Base-by-base conservation (phyloP, 1,140 invertebrate species). In the Episyrphus balteatus region DNA sequence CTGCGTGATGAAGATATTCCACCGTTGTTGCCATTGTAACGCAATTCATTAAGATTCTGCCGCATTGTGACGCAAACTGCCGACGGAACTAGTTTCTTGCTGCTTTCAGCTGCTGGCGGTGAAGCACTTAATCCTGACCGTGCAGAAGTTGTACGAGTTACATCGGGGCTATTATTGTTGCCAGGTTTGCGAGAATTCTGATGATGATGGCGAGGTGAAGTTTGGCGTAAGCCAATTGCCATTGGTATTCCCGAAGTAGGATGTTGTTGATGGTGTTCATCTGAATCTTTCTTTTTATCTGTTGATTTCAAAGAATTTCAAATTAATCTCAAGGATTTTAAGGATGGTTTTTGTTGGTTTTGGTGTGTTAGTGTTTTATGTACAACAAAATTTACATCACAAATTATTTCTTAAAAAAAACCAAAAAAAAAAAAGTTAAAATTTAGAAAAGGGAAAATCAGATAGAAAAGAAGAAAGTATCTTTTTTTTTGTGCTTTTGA, bases 41-140 rank as follows among this genome's bases (percentile, higher is more conserved):
- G 62, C 33, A 61, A 14, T 42, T 65, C 62, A 46, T 56, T 56
- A 32, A 65, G 55, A 48, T 57, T 65, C 48, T 65, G 62, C 44
- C 65, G 65, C 52, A 65, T 62, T 13, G 53, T 56, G 31, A 55
- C 56, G 6, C 57, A 55, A 2, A 55, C 49, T 5, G 15, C 15
- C 0, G 55, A 54, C 42, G 62, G 60, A 41, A 65, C 48, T 14
- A 62, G 15, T 37, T 13, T 37, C 36, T 37, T 37, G 36, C 13
- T 12, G 15, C 15, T 9, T 34, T 34, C 32, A 34, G 9, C n/a
- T n/a, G 8, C 57, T 10, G n/a, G n/a, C 10, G 19, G 39, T 14
- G n/a, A 19, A 41, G 21, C 21, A 26, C 21, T 26, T 26, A 26
- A 26, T 26, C 21, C 21, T 26, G 21, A 26, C 3, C 21, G 21